Conservation (phyloP, 2,797 vertebrate species). For the Neosilurus mollespiculum region DNA sequence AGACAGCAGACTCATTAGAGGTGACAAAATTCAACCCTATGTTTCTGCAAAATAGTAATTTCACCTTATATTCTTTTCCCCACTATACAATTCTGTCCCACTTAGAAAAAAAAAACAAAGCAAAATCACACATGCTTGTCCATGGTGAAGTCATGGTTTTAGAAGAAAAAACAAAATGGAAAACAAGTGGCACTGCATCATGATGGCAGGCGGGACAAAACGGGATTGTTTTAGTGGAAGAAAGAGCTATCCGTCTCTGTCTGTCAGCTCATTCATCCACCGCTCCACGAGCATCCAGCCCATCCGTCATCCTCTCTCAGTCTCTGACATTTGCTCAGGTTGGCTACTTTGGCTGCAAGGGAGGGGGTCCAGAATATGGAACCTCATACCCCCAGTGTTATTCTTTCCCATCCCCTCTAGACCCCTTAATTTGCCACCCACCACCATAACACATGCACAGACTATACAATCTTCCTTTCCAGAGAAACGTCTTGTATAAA, state of each 20-base stretch:
- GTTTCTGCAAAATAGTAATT: constrained; percentile 25
- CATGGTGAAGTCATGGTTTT: constrained; percentile 59
- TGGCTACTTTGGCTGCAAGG: constrained; percentile 61
- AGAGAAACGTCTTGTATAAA: constrained; percentile 5
- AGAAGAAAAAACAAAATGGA: constrained; percentile 57
- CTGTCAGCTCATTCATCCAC: constrained; percentile 94
- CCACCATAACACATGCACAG: constrained; percentile 39
- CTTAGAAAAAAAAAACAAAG: constrained; percentile 45
- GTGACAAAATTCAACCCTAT: constrained; percentile 23
- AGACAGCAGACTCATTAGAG: constrained; percentile 20
- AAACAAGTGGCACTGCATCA: constrained; percentile 98
- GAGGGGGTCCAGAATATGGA: constrained; percentile 57
- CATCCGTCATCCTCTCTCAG: constrained; percentile 93
- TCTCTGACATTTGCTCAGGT: constrained; percentile 82
- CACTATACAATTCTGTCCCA: not conserved
- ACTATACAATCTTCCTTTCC: constrained; percentile 29
- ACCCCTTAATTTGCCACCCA: constrained; percentile 34
- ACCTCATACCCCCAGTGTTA: constrained; percentile 53
- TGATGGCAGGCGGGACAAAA: constrained; percentile 93
- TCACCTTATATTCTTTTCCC: not conserved
- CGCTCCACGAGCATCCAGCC: constrained; percentile 84
- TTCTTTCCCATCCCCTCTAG: constrained; percentile 59
- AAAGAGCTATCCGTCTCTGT: constrained; percentile 95
- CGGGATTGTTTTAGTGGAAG: constrained; percentile 91
- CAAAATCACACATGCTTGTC: constrained; percentile 56